These are phyloP conservation scores for Sitobion miscanthi DNA, from an alignment of 1,140 invertebrate genomes.

Conservation along the genomic window DNA sequence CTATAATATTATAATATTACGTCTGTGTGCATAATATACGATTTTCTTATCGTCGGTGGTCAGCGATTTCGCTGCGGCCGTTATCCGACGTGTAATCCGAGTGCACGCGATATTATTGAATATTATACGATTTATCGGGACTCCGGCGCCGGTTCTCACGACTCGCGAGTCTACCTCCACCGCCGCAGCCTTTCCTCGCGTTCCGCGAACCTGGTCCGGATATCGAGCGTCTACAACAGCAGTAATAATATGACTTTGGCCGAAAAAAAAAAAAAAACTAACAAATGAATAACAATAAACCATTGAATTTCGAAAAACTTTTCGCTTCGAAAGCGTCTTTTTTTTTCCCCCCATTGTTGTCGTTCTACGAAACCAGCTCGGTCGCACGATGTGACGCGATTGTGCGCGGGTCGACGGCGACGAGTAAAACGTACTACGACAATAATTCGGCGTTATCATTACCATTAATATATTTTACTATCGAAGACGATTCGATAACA, in stretches of 20 bases:
- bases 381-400: background rate
- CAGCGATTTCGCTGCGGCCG: background rate
- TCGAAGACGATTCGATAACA: background rate
- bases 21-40: background rate
- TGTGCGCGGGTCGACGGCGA: background rate
- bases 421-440: background rate
- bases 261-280: background rate
- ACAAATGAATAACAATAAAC: background rate
- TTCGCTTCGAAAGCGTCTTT: background rate
- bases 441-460: background rate
- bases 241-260: background rate
- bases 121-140: background rate
- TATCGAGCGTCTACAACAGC: background rate
- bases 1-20: background rate
- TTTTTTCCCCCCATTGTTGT: background rate
- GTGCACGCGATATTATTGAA: constrained; percentile 7
- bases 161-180: background rate
- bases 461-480: background rate
- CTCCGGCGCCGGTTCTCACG: constrained; percentile 28
- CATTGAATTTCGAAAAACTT: background rate
- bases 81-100: constrained; percentile 28
- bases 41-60: background rate
- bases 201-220: background rate
- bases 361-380: background rate
- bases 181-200: background rate